Percentiles rank a stretch among this genome's conserved stretches.
These are phyloP conservation scores for Euphydryas editha DNA, from an alignment of 2,888 invertebrate species.

Conservation along the genomic window DNA sequence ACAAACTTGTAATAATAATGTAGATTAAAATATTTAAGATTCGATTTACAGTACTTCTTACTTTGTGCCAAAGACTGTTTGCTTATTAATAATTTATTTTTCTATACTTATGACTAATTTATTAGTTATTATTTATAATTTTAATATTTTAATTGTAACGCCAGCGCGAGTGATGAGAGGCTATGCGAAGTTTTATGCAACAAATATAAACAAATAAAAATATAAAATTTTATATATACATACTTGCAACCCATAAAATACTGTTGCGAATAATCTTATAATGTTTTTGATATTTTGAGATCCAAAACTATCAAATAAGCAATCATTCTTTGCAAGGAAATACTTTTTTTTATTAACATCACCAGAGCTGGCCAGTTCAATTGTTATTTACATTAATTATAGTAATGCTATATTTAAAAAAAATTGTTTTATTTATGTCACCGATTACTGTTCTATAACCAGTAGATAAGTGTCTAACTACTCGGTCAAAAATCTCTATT, in stretches of 20 bases:
- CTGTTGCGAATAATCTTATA: not conserved
- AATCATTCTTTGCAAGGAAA: not conserved
- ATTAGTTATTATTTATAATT: slow-evolving; percentile 6
- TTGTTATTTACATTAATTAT: not conserved
- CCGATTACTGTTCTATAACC: slow-evolving; percentile 18
- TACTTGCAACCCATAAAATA: not conserved
- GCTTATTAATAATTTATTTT: slow-evolving; percentile 8
- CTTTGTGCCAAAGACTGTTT: slow-evolving; percentile 10
- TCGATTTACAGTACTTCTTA: not conserved
- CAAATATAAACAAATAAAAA: not conserved
- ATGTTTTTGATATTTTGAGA: not conserved
- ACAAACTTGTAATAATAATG: not conserved
- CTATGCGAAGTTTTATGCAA: not conserved
- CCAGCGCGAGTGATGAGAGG: not conserved
- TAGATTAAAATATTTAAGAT: slow-evolving; percentile 4
- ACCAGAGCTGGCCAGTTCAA: not conserved
- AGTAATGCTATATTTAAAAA: not conserved
- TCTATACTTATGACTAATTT: not conserved
- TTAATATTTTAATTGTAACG: slow-evolving; percentile 5
- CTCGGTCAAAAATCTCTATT: too few species aligned
- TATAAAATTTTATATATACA: not conserved
- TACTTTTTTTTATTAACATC: not conserved
- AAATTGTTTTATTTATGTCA: slow-evolving; percentile 29
- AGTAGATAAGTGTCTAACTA: too few species aligned
- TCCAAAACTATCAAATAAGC: not conserved